A percentile compares a stretch with the other conserved stretches of the same genome.
phyloP scores from a whole-genome alignment of 2,797 vertebrate genomes.

The Chaetodon trifasciatus region DNA sequence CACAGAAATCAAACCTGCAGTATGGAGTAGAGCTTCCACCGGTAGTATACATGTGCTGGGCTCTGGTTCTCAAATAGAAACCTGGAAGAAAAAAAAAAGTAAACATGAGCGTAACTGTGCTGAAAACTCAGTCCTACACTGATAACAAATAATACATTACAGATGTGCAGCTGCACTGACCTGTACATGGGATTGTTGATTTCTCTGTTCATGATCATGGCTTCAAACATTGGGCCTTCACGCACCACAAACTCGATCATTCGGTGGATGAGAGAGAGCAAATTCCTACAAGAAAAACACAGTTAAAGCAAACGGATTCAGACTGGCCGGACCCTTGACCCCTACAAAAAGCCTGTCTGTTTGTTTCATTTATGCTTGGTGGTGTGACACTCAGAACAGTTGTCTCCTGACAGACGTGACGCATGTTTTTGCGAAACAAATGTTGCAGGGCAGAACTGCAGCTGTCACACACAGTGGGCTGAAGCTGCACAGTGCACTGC shows the following conservation, averaged over 20 bases:
- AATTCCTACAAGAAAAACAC: conserved; percentile 99
- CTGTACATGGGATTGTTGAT: conserved; percentile 99
- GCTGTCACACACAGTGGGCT: not conserved
- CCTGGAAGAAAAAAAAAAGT: conserved; percentile 76
- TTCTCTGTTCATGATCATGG: conserved; percentile 99
- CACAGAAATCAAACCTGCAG: conserved; percentile 87
- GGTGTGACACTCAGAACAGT: conserved; percentile 44
- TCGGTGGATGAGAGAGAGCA: conserved; percentile 99
- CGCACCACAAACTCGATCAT: conserved; percentile 99
- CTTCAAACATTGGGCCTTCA: conserved; percentile 99
- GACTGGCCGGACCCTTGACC: conserved; percentile 79
- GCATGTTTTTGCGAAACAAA: not conserved
- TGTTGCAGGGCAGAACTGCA: not conserved
- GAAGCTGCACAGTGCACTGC: not conserved
- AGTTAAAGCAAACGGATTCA: conserved; percentile 99
- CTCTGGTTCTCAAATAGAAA: conserved; percentile 99
- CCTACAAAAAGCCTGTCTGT: conserved; percentile 63
- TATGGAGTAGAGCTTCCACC: conserved; percentile 99
- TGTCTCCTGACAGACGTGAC: conserved; percentile 4
- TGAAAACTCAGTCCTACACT: not conserved
- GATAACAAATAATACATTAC: fast-evolving
- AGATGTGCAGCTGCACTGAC: conserved; percentile 73
- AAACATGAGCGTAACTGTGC: not conserved
- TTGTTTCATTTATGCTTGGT: conserved; percentile 64
- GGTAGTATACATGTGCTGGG: conserved; percentile 98